Percentiles rank a stretch among this genome's conserved stretches.
These are phyloP conservation scores for Pteruthius melanotis DNA, from an alignment of 2,113 vertebrate genomes.

Conservation along the genomic window DNA sequence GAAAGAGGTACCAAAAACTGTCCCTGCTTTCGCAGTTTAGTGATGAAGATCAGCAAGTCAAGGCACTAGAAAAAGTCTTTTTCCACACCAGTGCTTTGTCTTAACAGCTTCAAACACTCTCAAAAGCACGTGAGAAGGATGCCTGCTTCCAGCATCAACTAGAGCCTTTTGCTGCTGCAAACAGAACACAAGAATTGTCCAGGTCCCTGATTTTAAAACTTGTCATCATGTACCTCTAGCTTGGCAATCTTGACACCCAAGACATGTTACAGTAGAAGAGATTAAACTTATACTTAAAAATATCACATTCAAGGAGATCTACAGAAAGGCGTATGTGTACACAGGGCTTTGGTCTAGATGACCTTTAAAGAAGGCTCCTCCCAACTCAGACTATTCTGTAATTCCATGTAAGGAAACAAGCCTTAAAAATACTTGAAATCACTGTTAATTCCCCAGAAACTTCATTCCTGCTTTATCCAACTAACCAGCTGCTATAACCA, in stretches of 20 bases:
- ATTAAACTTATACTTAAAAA: neutral
- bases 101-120: neutral
- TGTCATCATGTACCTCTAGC: neutral
- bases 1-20: neutral
- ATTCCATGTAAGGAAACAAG: neutral
- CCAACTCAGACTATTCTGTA: neutral
- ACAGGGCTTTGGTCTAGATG: neutral
- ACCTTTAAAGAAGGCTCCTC: neutral
- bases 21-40: neutral
- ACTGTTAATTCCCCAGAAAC: neutral
- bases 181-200: neutral
- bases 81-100: neutral
- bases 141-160: neutral
- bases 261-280: neutral
- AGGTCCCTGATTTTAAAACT: neutral
- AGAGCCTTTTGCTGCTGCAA: neutral
- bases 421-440: neutral
- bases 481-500: neutral
- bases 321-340: neutral
- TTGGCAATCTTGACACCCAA: neutral
- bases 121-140: neutral
- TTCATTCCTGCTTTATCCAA: neutral
- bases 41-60: neutral
- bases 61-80: neutral
- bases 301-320: neutral